Conservation (phyloP, 35 echinoderm and acorn worm genomes). For the Ophiothrix spiculata region DNA sequence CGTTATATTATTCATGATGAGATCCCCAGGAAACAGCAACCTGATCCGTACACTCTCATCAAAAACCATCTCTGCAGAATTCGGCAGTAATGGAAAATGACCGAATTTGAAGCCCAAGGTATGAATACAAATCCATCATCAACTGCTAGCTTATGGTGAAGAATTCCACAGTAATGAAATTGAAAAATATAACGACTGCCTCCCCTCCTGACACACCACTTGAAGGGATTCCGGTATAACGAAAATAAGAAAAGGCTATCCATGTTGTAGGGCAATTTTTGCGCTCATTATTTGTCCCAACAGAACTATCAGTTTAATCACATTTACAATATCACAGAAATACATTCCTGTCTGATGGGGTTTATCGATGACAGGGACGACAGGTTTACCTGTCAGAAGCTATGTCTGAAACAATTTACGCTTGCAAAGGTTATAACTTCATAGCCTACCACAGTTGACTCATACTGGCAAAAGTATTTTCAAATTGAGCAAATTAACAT, state of each 20-base stretch:
- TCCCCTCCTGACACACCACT: neutral
- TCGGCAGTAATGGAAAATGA: constrained; percentile 2
- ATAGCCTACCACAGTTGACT: neutral
- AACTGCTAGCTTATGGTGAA: neutral
- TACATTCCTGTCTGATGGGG: neutral
- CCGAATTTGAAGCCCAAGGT: neutral
- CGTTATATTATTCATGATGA: constrained; percentile 5
- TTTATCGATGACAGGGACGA: neutral
- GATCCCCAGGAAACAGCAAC: neutral
- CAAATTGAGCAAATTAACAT: neutral
- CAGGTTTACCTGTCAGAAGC: neutral
- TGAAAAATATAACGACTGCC: neutral
- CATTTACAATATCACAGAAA: neutral
- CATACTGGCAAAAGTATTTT: neutral
- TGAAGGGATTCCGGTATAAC: neutral
- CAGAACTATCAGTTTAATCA: no score
- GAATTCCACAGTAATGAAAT: neutral
- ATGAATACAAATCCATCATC: constrained; percentile 3
- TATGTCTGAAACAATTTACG: neutral
- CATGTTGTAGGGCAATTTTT: neutral
- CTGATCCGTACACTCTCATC: neutral
- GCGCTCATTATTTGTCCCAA: neutral
- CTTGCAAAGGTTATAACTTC: neutral
- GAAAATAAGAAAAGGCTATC: neutral
- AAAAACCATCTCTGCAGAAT: neutral